These are phyloP conservation scores for Torymus aiolomorphi DNA, from an alignment of 2,888 invertebrate genomes.

Conservation along the genomic window DNA sequence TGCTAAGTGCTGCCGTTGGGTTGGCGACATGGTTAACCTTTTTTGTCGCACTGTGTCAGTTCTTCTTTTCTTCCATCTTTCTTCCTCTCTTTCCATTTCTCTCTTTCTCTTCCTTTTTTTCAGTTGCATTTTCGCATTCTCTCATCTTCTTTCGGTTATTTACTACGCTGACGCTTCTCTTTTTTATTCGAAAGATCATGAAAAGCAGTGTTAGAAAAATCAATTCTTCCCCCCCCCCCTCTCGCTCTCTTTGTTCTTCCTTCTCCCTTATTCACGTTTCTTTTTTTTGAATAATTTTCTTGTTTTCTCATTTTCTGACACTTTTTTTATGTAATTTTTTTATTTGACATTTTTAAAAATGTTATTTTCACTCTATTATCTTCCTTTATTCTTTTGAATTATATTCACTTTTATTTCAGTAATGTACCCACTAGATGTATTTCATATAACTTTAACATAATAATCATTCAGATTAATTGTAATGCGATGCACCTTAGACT, in stretches of 20 bases:
- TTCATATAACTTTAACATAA: too few species aligned
- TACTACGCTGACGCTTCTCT: conserved; percentile 54
- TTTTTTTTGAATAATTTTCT: not conserved
- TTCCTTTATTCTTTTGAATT: conserved; percentile 1
- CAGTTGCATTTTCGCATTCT: not conserved
- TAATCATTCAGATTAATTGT: too few species aligned
- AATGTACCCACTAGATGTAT: too few species aligned
- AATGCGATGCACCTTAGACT: too few species aligned
- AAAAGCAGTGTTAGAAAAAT: conserved; percentile 28
- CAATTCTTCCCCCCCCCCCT: conserved; percentile 6
- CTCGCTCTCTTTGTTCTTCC: conserved; percentile 14
- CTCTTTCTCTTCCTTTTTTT: conserved; percentile 11
- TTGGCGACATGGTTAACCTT: conserved; percentile 53
- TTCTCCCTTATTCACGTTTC: conserved; percentile 12
- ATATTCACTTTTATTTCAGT: too few species aligned
- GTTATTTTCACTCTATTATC: too few species aligned
- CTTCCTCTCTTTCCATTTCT: conserved; percentile 20
- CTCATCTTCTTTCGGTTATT: conserved; percentile 37
- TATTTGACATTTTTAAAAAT: too few species aligned
- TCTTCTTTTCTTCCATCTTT: not conserved
- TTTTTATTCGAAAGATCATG: conserved; percentile 53
- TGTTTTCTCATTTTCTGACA: too few species aligned
- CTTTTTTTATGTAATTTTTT: too few species aligned
- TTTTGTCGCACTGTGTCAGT: conserved; percentile 55
- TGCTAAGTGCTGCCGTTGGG: conserved; percentile 67